phyloP scores from a whole-genome alignment of 2,113 vertebrate species.

The Rousettus leschenaultii region DNA sequence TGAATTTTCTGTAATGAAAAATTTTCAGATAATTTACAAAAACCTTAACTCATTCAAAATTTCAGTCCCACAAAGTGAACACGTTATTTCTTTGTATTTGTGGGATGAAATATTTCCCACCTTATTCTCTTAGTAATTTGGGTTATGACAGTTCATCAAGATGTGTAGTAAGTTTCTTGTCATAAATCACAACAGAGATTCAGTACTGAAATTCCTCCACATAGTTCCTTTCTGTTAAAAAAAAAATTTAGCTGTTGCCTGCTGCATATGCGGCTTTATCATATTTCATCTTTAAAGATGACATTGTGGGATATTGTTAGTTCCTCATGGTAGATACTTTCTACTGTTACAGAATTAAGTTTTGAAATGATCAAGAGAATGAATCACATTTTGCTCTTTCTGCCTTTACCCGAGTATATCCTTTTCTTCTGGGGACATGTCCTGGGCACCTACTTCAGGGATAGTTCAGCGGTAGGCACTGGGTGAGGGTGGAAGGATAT shows the following conservation, averaged over 20 bases:
- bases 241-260: constrained; percentile 40
- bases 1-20: background rate
- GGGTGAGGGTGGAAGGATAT: accelerated
- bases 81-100: constrained; percentile 34
- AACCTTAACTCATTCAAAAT: background rate
- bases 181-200: constrained; percentile 61
- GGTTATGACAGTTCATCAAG: constrained; percentile 57
- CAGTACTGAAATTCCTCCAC: constrained; percentile 32
- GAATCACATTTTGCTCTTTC: background rate
- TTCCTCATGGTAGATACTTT: background rate
- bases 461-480: background rate
- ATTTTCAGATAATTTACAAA: background rate
- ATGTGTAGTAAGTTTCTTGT: constrained; percentile 54
- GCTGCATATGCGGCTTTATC: constrained; percentile 32
- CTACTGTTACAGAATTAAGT: background rate
- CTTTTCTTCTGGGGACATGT: background rate
- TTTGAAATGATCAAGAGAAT: constrained; percentile 16
- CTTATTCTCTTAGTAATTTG: constrained; percentile 48
- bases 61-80: background rate
- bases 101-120: constrained; percentile 12
- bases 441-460: background rate
- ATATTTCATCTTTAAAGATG: constrained; percentile 51
- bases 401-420: background rate
- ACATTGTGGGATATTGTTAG: constrained; percentile 38
- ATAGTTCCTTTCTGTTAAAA: constrained; percentile 54